phyloP scores from a whole-genome alignment of 2,888 invertebrate genomes.

The Drosophila subsilvestris region DNA sequence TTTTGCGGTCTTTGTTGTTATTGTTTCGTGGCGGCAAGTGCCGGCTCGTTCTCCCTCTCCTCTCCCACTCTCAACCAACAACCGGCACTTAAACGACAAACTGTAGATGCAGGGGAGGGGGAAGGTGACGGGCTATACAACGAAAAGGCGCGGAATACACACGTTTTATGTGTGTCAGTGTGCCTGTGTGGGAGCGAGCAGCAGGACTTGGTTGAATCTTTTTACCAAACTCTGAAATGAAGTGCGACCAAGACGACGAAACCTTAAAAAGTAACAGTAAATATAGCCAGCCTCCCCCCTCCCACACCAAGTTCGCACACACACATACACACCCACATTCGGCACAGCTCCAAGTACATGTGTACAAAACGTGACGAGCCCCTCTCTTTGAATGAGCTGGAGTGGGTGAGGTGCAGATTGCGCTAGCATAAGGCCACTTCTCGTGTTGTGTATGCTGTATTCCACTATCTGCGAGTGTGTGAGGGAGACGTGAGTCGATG shows the following conservation, averaged over 20 bases:
- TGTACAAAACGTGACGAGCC: conserved; percentile 50
- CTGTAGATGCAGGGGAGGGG: conserved; percentile 18
- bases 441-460: conserved; percentile 14
- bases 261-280: conserved; percentile 52
- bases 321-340: conserved; percentile 11
- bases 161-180: conserved; percentile 68
- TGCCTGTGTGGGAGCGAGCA: conserved; percentile 51
- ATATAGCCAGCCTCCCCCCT: conserved; percentile 38
- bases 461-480: conserved; percentile 18
- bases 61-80: conserved; percentile 25
- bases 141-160: conserved; percentile 46
- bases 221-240: conserved; percentile 37
- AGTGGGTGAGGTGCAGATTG: conserved; percentile 19
- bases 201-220: conserved; percentile 28
- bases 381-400: conserved; percentile 40
- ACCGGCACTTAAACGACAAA: conserved; percentile 42
- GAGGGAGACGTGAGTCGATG: conserved; percentile 2
- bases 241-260: conserved; percentile 47
- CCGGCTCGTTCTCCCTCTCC: conserved; percentile 52
- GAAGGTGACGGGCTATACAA: conserved; percentile 7
- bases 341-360: conserved; percentile 21
- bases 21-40: conserved; percentile 70
- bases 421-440: conserved; percentile 39
- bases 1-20: conserved; percentile 60
- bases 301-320: conserved; percentile 1